These are phyloP conservation scores for Tineola bisselliella DNA, from an alignment of 2,888 invertebrate genomes.

Conservation along the genomic window DNA sequence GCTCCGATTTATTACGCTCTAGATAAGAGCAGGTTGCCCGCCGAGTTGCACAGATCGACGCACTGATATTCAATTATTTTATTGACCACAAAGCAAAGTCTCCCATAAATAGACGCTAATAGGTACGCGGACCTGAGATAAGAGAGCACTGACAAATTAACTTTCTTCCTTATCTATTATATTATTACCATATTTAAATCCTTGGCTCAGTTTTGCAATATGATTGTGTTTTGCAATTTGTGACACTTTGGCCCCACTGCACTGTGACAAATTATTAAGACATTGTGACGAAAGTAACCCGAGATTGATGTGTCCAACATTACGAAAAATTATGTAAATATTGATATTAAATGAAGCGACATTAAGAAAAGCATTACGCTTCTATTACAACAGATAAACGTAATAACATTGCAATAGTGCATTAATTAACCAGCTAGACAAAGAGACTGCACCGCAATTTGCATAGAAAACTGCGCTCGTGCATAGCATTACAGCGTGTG, in stretches of 20 bases:
- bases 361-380: neutral
- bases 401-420: neutral
- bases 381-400: neutral
- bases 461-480: constrained; percentile 33
- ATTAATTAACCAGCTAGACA: constrained; percentile 1
- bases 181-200: neutral
- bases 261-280: neutral
- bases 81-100: constrained; percentile 29
- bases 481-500: neutral
- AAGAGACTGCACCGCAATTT: constrained; percentile 21
- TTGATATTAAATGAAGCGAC: no score
- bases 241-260: neutral
- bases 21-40: constrained; percentile 37
- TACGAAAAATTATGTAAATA: no score
- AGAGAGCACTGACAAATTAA: constrained; percentile 12
- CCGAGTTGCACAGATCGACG: constrained; percentile 20
- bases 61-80: constrained; percentile 31
- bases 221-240: neutral
- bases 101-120: constrained; percentile 28
- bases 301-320: no score
- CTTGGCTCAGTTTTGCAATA: neutral
- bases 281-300: neutral
- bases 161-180: neutral
- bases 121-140: constrained; percentile 21
- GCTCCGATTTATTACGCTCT: constrained; percentile 42